These are phyloP conservation scores for Zosterops lateralis DNA, from an alignment of 2,113 vertebrate species.

Conservation along the genomic window DNA sequence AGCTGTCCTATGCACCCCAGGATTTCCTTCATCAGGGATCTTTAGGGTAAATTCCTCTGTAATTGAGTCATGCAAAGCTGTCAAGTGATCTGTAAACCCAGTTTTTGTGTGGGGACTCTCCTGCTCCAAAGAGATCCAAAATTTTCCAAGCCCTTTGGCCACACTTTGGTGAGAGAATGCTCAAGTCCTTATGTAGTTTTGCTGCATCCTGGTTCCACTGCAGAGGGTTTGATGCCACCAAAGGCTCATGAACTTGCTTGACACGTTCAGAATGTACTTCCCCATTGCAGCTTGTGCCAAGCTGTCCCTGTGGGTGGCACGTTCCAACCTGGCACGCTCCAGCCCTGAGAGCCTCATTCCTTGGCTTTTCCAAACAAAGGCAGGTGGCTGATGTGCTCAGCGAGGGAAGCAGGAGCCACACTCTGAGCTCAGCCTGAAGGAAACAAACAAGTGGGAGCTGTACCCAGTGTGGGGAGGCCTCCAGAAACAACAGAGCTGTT, in stretches of 20 bases:
- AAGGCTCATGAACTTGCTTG: neutral
- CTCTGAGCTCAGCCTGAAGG: neutral
- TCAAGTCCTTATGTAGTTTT: fast-evolving
- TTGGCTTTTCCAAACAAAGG: neutral
- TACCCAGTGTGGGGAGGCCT: neutral
- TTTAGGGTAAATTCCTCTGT: neutral
- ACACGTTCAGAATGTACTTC: fast-evolving
- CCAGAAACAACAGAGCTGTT: neutral
- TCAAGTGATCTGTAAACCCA: neutral
- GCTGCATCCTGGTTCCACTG: neutral
- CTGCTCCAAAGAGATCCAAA: neutral
- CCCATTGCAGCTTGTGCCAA: neutral
- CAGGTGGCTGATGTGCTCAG: neutral
- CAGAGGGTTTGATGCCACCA: neutral
- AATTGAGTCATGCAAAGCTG: neutral
- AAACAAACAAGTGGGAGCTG: neutral
- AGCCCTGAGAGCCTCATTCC: neutral
- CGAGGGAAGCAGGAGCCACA: fast-evolving
- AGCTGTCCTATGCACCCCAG: neutral
- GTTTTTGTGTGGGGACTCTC: too few species aligned
- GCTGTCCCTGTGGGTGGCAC: neutral
- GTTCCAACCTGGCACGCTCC: neutral
- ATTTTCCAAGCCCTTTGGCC: neutral
- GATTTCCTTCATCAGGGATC: neutral
- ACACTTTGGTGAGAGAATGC: neutral